phyloP scores from a whole-genome alignment of 2,113 vertebrate genomes.

The Cynopterus brachyotis region DNA sequence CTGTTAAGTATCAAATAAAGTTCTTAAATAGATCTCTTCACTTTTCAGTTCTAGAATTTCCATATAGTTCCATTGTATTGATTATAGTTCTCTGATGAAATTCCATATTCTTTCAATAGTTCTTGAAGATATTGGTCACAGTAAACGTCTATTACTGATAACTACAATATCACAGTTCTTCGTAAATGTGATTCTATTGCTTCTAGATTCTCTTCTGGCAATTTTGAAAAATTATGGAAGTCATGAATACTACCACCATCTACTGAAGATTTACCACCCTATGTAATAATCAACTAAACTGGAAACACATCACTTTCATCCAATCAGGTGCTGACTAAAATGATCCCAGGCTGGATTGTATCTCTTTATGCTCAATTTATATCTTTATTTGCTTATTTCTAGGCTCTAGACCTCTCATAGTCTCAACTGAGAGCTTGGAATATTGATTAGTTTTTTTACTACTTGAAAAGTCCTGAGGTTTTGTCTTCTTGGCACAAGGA shows the following conservation, averaged over 20 bases:
- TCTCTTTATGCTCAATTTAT: not conserved
- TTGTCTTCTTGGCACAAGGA: not conserved
- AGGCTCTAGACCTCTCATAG: not conserved
- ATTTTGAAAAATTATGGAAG: not conserved
- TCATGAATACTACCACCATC: not conserved
- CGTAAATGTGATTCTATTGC: not conserved
- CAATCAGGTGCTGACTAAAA: not conserved
- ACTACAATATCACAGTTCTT: not conserved
- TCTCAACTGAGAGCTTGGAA: not conserved
- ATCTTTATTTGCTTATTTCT: not conserved
- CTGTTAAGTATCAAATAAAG: not conserved
- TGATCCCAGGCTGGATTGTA: not conserved
- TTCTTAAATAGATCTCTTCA: not conserved
- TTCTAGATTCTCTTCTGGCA: not conserved
- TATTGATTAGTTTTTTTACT: not conserved
- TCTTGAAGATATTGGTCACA: not conserved
- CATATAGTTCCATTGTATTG: not conserved
- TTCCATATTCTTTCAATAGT: not conserved
- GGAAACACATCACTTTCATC: not conserved
- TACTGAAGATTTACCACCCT: not conserved
- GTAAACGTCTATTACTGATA: not conserved
- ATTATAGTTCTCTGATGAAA: not conserved
- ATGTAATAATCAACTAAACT: not conserved
- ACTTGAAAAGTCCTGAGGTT: not conserved
- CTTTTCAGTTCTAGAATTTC: not conserved